Conservation (phyloP, 2,888 invertebrate genomes). For the Parnassius glacialis region DNA sequence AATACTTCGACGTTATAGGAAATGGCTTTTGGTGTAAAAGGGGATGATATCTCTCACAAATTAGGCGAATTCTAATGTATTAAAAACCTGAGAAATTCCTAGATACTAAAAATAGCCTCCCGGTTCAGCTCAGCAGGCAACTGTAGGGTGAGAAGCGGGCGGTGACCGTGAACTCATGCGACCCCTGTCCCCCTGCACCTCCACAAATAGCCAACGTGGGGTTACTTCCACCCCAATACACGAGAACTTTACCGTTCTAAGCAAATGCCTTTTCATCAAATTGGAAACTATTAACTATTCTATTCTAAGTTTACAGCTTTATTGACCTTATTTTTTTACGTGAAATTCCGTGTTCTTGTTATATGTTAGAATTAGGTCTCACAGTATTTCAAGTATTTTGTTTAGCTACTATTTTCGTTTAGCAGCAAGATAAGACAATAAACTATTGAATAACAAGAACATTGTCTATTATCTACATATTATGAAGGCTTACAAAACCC, state of each 20-base stretch:
- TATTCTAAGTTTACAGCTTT: background rate
- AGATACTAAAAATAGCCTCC: slow-evolving; percentile 56
- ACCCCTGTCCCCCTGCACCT: slow-evolving; percentile 51
- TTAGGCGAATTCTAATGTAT: no score
- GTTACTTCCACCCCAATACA: slow-evolving; percentile 19
- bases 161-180: slow-evolving; percentile 72
- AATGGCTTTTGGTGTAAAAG: no score
- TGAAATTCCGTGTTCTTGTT: background rate
- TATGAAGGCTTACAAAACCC: slow-evolving; percentile 4
- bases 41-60: no score
- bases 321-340: background rate
- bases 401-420: no score
- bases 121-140: slow-evolving; percentile 31
- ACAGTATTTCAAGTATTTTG: no score
- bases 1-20: no score
- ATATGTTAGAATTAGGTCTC: background rate
- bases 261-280: slow-evolving; percentile 24
- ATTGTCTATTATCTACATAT: no score
- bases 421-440: no score
- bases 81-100: slow-evolving; percentile 11
- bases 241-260: slow-evolving; percentile 17
- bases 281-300: slow-evolving; percentile 11
- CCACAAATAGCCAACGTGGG: slow-evolving; percentile 26
- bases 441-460: no score
- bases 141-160: slow-evolving; percentile 35